These are phyloP conservation scores for Drosophila triauraria DNA, from an alignment of 1,140 invertebrate genomes.

Conservation along the genomic window DNA sequence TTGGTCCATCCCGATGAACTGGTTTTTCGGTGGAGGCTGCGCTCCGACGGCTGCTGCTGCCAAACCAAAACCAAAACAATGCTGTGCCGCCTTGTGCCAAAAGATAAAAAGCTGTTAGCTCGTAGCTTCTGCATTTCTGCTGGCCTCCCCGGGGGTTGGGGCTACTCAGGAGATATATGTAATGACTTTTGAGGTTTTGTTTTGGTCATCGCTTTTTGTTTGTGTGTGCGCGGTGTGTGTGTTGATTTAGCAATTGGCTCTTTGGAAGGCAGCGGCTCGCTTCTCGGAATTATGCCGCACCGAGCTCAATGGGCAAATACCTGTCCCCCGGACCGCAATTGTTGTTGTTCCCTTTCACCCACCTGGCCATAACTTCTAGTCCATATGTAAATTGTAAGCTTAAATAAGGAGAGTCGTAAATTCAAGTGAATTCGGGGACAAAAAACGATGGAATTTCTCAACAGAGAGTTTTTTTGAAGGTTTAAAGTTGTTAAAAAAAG, in stretches of 20 bases:
- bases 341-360: constrained; percentile 8
- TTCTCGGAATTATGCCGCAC: constrained; percentile 77
- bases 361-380: constrained; percentile 41
- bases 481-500: no score
- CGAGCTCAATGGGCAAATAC: constrained; percentile 61
- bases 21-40: constrained; percentile 46
- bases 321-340: neutral
- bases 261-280: constrained; percentile 12
- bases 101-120: constrained; percentile 84
- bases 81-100: constrained; percentile 71
- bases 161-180: constrained; percentile 75
- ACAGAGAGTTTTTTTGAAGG: neutral
- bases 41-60: neutral
- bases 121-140: constrained; percentile 83
- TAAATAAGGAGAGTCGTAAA: constrained; percentile 36
- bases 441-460: neutral
- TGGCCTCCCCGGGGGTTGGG: constrained; percentile 16
- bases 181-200: constrained; percentile 83
- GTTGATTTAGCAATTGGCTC: constrained; percentile 80
- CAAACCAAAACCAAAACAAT: constrained; percentile 47
- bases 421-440: neutral
- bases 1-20: constrained; percentile 37
- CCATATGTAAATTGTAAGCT: constrained; percentile 69
- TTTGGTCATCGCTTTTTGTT: constrained; percentile 65
- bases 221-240: constrained; percentile 25